Conservation (phyloP, 1,140 invertebrate genomes). For the Aradophagus sp. region DNA sequence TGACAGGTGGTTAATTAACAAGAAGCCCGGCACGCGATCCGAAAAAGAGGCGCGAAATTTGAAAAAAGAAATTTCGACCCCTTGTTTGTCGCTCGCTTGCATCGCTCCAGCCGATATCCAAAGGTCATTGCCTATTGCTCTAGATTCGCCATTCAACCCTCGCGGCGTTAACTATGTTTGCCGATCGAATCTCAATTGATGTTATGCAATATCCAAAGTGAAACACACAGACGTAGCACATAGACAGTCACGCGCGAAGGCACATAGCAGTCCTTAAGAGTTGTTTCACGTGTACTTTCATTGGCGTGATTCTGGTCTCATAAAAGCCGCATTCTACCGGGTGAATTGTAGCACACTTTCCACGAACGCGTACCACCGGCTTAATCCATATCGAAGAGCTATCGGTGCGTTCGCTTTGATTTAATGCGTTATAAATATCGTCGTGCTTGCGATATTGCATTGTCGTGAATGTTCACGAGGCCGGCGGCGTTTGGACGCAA, state of each 20-base stretch:
- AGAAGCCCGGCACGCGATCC: constrained; percentile 26
- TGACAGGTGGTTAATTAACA: constrained; percentile 45
- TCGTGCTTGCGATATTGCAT: constrained; percentile 28
- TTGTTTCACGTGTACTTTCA: constrained; percentile 57
- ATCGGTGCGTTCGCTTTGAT: constrained; percentile 41
- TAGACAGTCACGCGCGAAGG: constrained; percentile 8
- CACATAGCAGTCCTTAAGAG: constrained; percentile 48
- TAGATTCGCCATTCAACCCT: constrained; percentile 55
- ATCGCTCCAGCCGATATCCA: constrained; percentile 28
- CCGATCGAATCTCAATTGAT: constrained; percentile 58
- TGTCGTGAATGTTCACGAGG: constrained; percentile 46
- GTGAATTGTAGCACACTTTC: constrained; percentile 57
- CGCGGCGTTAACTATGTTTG: constrained; percentile 51
- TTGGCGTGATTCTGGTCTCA: constrained; percentile 58
- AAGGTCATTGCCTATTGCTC: constrained; percentile 61
- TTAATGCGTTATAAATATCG: constrained; percentile 41
- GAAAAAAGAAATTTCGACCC: not conserved
- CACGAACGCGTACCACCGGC: constrained; percentile 52
- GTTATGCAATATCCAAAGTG: constrained; percentile 59
- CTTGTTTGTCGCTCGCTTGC: not conserved
- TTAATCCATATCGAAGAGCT: constrained; percentile 44
- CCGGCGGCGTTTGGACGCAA: constrained; percentile 10
- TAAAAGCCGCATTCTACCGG: constrained; percentile 58
- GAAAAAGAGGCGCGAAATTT: constrained; percentile 27
- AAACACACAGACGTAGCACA: constrained; percentile 13